Conservation (phyloP, 2,888 invertebrate species). For the Pristionchus maxplancki region DNA sequence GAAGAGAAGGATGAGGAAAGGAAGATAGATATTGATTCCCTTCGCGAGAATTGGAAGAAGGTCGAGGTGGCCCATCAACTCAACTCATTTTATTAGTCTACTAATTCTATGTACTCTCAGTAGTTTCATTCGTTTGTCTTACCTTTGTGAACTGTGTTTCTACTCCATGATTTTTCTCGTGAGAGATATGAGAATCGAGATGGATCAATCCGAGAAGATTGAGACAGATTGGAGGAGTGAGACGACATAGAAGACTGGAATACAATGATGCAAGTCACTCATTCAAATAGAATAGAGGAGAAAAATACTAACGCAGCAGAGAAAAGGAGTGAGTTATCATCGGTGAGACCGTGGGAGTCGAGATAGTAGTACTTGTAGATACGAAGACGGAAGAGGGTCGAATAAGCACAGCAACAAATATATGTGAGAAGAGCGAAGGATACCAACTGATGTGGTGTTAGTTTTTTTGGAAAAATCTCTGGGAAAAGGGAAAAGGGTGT, state of each 20-base stretch:
- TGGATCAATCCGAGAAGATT: constrained; percentile 98
- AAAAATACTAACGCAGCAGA: constrained; percentile 88
- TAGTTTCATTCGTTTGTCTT: constrained; percentile 7
- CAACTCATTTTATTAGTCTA: constrained; percentile 53
- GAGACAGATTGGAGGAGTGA: constrained; percentile 97
- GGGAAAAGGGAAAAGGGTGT: background rate
- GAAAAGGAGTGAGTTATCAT: constrained; percentile 98
- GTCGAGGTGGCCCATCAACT: constrained; percentile 99
- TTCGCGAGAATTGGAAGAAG: constrained; percentile 95
- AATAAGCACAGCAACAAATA: constrained; percentile 97
- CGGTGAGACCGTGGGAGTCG: constrained; percentile 97
- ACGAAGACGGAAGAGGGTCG: constrained; percentile 95
- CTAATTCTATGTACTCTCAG: no score
- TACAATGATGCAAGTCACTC: background rate
- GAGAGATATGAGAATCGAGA: constrained; percentile 87
- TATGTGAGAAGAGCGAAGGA: constrained; percentile 94
- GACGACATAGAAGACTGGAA: constrained; percentile 83
- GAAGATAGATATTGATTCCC: constrained; percentile 99
- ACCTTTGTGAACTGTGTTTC: constrained; percentile 94
- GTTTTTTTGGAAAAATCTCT: no score
- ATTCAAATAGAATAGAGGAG: background rate
- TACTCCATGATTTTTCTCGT: constrained; percentile 68
- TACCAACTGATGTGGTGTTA: constrained; percentile 86
- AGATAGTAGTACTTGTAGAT: constrained; percentile 96
- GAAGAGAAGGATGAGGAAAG: constrained; percentile 93